Evolutionary conservation across 2,113 vertebrate species (phyloP), one percentile per base, ranked within the genome.

Genomic region (Cercopithecus mona): DNA sequence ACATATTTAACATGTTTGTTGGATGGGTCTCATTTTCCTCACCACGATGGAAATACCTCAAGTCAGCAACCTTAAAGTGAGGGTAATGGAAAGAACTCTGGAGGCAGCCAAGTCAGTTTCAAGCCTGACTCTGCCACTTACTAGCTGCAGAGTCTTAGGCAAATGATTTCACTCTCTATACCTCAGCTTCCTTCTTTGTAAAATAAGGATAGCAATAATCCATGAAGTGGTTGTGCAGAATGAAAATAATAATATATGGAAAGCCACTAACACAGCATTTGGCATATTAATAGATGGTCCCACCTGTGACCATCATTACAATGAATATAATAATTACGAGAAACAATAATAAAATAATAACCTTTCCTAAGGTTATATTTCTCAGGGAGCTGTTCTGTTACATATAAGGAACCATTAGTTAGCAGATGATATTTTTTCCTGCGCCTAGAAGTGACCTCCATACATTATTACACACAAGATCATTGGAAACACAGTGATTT

Each of bases 181-280:
- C 11, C 66, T 90, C 52, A 50, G 59, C 78, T 86, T 95, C 78
- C 25, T 75, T 90, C n/a, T 91, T 95, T 64, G 32, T 84, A 73
- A 95, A 87, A 72, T 59, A 92, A 0, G 35, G 20, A 45, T 80
- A 88, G 80, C 75, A 70, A 83, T 52, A 72, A 14, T 22, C 64
- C 50, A 85, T 40, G 50, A 48, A 2, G 1, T 88, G 43, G 2
- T 73, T 88, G 38, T 68, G 10, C 35, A 87, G 70, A 95, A 50
- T 88, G 38, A 66, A 86, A 88, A 94, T 1, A 5, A 90, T 88
- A 79, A 91, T 91, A 25, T 72, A 85, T 50, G 11, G 40, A 90
- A 96, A 92, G 13, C 12, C 55, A 66, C 59, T 57, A 83, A 0
- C 20, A 86, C 3, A 83, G 16, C 14, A 27, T 89, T 93, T 83